Evolutionary conservation across 2,113 vertebrate genomes (phyloP).

Genomic region (Sturnira hondurensis): DNA sequence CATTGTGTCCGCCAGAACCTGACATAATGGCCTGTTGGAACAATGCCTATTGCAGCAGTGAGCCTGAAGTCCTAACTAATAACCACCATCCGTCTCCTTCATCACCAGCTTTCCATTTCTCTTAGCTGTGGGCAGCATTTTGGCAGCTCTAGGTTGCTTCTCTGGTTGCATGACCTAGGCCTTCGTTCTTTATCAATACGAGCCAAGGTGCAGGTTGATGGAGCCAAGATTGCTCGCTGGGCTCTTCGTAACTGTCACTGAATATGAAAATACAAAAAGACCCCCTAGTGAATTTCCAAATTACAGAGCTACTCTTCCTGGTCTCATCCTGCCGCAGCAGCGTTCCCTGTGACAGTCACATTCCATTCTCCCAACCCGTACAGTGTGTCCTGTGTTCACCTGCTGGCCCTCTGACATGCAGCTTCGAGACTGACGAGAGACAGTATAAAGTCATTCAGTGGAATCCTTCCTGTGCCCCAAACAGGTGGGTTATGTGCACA

Average conservation of each 20-base stretch:
- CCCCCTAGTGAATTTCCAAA: background rate
- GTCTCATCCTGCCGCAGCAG: background rate
- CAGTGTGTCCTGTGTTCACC: background rate
- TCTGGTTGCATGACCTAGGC: background rate
- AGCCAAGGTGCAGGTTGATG: background rate
- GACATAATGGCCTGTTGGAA: background rate
- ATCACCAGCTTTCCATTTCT: background rate
- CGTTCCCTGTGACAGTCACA: accelerated
- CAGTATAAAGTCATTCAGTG: background rate
- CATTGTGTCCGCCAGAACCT: background rate
- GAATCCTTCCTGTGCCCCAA: background rate
- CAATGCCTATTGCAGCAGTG: background rate
- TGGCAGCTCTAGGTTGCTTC: background rate
- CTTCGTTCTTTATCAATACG: background rate
- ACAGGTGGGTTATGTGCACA: accelerated
- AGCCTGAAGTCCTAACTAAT: background rate
- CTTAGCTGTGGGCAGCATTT: background rate
- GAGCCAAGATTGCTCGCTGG: background rate
- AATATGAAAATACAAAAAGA: background rate
- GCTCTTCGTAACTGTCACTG: background rate
- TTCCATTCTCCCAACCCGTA: background rate
- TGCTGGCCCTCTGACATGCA: background rate
- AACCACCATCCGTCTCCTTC: background rate
- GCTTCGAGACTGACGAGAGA: background rate
- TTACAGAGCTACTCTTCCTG: background rate